A percentile compares a stretch with the other conserved stretches of the same genome.
Evolutionary conservation across 2,888 invertebrate species (phyloP).

Genomic region (Pyrochroa serraticornis): DNA sequence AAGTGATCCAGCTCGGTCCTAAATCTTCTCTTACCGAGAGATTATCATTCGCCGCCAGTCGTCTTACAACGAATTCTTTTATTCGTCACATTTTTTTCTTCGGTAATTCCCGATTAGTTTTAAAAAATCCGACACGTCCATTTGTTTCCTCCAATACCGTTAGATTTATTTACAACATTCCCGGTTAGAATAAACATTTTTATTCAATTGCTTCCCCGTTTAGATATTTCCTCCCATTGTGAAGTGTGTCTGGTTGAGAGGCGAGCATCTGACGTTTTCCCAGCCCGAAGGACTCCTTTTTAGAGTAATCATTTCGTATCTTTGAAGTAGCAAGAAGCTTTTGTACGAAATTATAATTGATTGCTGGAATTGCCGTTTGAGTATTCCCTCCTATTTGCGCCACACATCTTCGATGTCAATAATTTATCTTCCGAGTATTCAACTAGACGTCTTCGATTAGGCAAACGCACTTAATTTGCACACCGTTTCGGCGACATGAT

Average conservation of each 20-base stretch:
- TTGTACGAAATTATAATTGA: slow-evolving; percentile 40
- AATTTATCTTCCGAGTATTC: slow-evolving; percentile 25
- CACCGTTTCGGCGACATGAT: slow-evolving; percentile 11
- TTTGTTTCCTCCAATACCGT: slow-evolving; percentile 22
- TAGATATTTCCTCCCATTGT: slow-evolving; percentile 26
- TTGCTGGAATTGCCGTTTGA: slow-evolving; percentile 32
- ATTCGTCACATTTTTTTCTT: slow-evolving; percentile 3
- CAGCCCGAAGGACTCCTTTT: slow-evolving; percentile 34
- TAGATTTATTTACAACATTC: slow-evolving; percentile 22
- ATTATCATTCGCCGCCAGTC: slow-evolving; percentile 28
- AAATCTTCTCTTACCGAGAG: slow-evolving; percentile 35
- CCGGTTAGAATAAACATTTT: slow-evolving; percentile 27
- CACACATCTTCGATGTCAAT: slow-evolving; percentile 1
- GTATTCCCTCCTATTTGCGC: slow-evolving; percentile 11
- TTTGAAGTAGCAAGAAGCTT: slow-evolving; percentile 37
- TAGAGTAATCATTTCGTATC: slow-evolving; percentile 35
- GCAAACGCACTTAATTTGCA: slow-evolving; percentile 18
- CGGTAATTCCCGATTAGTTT: slow-evolving; percentile 25
- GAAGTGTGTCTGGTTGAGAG: slow-evolving; percentile 23
- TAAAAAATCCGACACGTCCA: slow-evolving; percentile 19
- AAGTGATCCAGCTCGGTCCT: slow-evolving; percentile 40
- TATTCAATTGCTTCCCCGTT: slow-evolving; percentile 29
- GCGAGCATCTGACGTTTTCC: slow-evolving; percentile 33
- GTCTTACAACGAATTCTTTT: slow-evolving; percentile 17
- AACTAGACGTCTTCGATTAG: slow-evolving; percentile 10